Conservation (phyloP, 1,140 invertebrate species). For the Aporrectodea caliginosa region DNA sequence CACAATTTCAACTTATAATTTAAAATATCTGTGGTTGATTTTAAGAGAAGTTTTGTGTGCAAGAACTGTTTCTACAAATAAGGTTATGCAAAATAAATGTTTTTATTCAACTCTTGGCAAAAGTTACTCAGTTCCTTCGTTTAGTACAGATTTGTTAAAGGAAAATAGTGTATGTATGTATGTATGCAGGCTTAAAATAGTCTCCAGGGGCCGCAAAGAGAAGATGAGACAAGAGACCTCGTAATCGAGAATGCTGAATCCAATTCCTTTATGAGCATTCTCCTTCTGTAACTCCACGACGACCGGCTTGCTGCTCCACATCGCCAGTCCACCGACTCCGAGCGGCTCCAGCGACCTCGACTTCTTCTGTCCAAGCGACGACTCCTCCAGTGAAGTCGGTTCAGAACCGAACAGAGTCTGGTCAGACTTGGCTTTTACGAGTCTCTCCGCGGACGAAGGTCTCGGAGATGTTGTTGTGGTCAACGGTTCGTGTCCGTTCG, state of each 20-base stretch:
- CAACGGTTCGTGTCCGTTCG: background rate
- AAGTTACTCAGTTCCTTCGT: no score
- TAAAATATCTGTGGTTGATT: no score
- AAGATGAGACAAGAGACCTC: conserved; percentile 61
- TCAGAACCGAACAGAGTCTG: conserved; percentile 63
- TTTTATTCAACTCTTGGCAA: no score
- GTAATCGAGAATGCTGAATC: conserved; percentile 98
- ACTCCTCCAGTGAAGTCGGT: conserved; percentile 41
- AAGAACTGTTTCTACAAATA: no score
- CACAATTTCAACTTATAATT: no score
- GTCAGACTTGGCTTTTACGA: conserved; percentile 96
- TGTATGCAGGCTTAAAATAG: no score
- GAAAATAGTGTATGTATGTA: no score
- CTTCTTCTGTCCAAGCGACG: conserved; percentile 68
- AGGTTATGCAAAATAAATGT: no score
- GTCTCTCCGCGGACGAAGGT: conserved; percentile 61
- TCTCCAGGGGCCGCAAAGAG: no score
- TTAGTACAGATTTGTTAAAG: no score
- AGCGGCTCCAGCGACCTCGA: conserved; percentile 91
- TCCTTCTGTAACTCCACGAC: conserved; percentile 94
- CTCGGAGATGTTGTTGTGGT: no score
- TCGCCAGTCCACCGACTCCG: conserved; percentile 78
- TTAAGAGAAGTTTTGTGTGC: no score
- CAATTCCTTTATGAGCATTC: conserved; percentile 90
- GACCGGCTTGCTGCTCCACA: conserved; percentile 96